These are phyloP conservation scores for Mesembrinibis cayennensis DNA, from an alignment of 2,113 vertebrate genomes.

Conservation along the genomic window DNA sequence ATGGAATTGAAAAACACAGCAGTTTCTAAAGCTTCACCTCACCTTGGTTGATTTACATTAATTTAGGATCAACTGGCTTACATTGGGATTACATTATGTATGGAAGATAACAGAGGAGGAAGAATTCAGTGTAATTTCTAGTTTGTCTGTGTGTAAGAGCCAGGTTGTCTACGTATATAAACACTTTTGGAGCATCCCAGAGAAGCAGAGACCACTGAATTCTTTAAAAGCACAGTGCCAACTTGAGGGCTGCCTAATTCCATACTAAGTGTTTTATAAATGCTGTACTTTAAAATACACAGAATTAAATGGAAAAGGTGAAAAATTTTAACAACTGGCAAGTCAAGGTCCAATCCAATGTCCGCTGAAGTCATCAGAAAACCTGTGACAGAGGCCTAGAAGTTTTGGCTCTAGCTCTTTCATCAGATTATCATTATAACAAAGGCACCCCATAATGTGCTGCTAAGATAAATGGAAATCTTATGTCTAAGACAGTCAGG, in stretches of 20 bases:
- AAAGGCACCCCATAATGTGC: background rate
- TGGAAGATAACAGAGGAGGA: background rate
- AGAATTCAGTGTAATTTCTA: background rate
- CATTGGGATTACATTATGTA: background rate
- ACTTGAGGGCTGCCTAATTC: background rate
- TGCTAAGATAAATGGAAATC: background rate
- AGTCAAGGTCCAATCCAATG: background rate
- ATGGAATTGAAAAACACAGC: background rate
- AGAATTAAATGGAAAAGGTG: background rate
- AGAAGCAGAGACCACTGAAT: background rate
- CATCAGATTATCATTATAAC: background rate
- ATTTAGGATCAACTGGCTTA: background rate
- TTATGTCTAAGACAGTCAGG: background rate
- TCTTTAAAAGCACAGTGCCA: background rate
- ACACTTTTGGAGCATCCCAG: background rate
- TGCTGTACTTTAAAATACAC: background rate
- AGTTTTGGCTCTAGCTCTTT: background rate
- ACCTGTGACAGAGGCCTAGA: background rate
- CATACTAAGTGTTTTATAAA: background rate
- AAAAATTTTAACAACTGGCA: background rate
- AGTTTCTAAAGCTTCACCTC: background rate
- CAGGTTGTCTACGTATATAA: background rate
- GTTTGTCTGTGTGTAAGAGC: background rate
- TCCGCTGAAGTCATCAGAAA: background rate
- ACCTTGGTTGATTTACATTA: conserved; percentile 7